Percentiles rank a stretch among this genome's conserved stretches.
Evolutionary conservation across 37 sponge, comb jelly and placozoan species (phyloP).

Genomic region (Cladorhizidae sp.): DNA sequence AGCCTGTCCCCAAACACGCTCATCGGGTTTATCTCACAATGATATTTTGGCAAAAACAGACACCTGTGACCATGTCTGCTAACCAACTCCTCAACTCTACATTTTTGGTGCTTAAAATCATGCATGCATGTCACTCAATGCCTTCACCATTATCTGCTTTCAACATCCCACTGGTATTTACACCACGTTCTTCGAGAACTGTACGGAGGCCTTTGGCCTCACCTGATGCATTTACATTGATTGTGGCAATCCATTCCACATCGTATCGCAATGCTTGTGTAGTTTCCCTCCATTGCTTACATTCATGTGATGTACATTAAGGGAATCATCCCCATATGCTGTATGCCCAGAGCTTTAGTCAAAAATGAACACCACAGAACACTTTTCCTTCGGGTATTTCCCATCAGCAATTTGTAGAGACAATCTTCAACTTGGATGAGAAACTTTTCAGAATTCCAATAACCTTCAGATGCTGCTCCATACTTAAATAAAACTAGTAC

Average conservation of each 20-base stretch:
- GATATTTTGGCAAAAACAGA: constrained; percentile 15
- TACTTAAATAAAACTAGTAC: background rate
- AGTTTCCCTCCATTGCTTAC: constrained; percentile 7
- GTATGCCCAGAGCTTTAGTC: constrained; percentile 9
- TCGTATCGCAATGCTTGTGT: background rate
- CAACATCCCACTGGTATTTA: constrained; percentile 5
- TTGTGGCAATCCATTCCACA: background rate
- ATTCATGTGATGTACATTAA: constrained; percentile 1
- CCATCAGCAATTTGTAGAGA: background rate
- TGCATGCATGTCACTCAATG: constrained; percentile 7
- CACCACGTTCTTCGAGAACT: constrained; percentile 11
- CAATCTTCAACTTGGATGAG: constrained; percentile 19
- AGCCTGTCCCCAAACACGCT: constrained; percentile 11
- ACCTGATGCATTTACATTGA: background rate
- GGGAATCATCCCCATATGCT: constrained; percentile 11
- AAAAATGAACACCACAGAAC: background rate
- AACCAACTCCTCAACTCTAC: background rate
- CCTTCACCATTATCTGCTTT: background rate
- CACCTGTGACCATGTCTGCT: too few species aligned
- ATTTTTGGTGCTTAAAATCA: constrained; percentile 25
- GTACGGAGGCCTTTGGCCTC: background rate
- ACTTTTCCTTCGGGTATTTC: constrained; percentile 4
- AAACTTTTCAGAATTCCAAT: constrained; percentile 48
- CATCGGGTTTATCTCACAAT: constrained; percentile 11
- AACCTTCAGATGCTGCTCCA: constrained; percentile 26